Evolutionary conservation across 92 coral and sea anemone genomes (phyloP), one percentile per base, ranked within the genome.

Genomic region (Phymanthus crucifer): DNA sequence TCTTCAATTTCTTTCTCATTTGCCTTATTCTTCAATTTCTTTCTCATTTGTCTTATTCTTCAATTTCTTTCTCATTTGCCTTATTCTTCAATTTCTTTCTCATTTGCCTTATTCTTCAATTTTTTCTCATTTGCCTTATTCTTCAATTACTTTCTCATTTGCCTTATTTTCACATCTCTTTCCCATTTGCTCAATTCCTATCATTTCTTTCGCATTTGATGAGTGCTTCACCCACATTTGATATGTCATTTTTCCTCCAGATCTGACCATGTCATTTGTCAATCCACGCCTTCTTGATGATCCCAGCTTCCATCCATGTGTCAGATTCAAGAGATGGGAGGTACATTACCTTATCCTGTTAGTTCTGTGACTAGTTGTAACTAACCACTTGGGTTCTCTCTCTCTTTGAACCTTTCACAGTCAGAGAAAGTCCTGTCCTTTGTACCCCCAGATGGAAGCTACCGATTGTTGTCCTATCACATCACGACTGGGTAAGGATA

Each of bases 371-470:
- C 10, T 21, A 21, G 0, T 21, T 6, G 3, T 21, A 19, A 54
- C 12, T 19, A 54, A 43, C 45, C 11, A 43, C 18, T 11, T 43
- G 18, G 14, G 7, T 65, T 56, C 21, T 10, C 54, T 70, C 58
- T n/a, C n/a, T 46, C 83, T 74, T 52, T 21, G 6, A 52, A 52
- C 10, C n/a, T 54, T 54, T 54, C 1, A 21, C 79, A 95, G 98
- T 77, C 90, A 29, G 98, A 95, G 61, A 83, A 89, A 78, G 74
- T 93, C 47, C 74, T 95, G 34, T 95, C 98, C 7, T 93, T 95
- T 85, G 98, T 95, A 12, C 98, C 98, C 2, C 98, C 98, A 43
- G 98, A 95, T 87, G 98, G 98, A 9, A 93, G 90, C 80, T 95
- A 80, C 82, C 88, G 98, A 71, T 85, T 95, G 75, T 78, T 93